Conservation (phyloP, 2,113 vertebrate genomes). For the Pelmatolapia mariae region DNA sequence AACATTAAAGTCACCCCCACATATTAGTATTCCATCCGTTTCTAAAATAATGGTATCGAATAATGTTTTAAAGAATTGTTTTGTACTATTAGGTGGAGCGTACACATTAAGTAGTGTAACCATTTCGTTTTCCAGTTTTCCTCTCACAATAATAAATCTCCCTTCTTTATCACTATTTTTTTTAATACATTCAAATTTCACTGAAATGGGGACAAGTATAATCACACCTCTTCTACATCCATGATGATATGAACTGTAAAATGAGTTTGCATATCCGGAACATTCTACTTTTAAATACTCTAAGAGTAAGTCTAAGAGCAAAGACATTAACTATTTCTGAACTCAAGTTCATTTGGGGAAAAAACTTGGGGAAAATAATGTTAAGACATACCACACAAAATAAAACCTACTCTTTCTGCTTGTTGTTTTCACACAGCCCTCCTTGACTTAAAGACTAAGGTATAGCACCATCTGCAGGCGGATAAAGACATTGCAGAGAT, state of each 20-base stretch:
- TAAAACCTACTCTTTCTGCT: not conserved
- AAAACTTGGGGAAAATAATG: not conserved
- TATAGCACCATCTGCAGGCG: not conserved
- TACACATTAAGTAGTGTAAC: no score
- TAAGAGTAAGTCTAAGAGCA: not conserved
- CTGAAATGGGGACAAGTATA: no score
- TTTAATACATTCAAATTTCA: not conserved
- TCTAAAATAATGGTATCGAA: no score
- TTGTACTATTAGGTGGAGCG: no score
- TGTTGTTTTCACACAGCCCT: fast-evolving
- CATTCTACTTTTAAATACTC: not conserved
- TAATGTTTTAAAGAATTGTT: no score
- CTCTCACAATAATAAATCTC: not conserved
- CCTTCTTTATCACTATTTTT: not conserved
- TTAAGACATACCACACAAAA: not conserved
- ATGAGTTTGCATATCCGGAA: fast-evolving
- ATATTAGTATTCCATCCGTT: no score
- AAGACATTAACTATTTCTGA: not conserved
- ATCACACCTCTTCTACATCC: no score
- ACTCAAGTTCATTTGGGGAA: not conserved
- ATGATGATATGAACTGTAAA: not conserved
- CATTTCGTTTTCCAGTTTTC: no score
- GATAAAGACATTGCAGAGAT: not conserved
- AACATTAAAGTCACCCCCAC: no score
- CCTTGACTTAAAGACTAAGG: not conserved